These are phyloP conservation scores for Pangasius larnaudii DNA, from an alignment of 2,797 vertebrate species.

Conservation along the genomic window DNA sequence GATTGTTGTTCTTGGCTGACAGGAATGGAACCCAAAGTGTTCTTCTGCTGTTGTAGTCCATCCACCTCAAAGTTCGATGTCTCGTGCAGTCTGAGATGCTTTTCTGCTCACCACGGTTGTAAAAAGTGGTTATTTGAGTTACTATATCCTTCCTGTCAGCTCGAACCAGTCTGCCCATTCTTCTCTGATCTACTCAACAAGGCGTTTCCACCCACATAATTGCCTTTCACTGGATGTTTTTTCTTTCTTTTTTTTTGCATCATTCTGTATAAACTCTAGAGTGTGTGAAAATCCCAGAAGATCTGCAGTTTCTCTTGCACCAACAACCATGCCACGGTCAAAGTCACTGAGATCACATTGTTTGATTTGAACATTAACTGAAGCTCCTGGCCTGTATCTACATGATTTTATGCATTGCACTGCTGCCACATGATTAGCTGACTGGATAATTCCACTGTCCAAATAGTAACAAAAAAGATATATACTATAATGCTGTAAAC, in stretches of 20 bases:
- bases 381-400: neutral
- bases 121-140: neutral
- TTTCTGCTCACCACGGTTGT: neutral
- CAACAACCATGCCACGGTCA: neutral
- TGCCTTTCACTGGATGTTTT: neutral
- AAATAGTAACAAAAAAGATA: neutral
- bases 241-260: neutral
- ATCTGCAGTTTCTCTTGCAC: neutral
- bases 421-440: neutral
- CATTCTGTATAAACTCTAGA: neutral
- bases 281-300: neutral
- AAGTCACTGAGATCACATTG: constrained; percentile 1
- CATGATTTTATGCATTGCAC: neutral
- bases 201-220: neutral
- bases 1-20: neutral
- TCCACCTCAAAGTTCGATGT: neutral
- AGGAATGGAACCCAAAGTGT: neutral
- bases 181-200: constrained; percentile 31
- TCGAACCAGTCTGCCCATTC: neutral
- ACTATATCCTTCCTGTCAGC: neutral
- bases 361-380: neutral
- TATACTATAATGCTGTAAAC: neutral
- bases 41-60: neutral
- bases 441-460: neutral
- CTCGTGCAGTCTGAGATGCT: neutral